phyloP scores from a whole-genome alignment of 2,113 vertebrate genomes.

The Antennarius striatus region DNA sequence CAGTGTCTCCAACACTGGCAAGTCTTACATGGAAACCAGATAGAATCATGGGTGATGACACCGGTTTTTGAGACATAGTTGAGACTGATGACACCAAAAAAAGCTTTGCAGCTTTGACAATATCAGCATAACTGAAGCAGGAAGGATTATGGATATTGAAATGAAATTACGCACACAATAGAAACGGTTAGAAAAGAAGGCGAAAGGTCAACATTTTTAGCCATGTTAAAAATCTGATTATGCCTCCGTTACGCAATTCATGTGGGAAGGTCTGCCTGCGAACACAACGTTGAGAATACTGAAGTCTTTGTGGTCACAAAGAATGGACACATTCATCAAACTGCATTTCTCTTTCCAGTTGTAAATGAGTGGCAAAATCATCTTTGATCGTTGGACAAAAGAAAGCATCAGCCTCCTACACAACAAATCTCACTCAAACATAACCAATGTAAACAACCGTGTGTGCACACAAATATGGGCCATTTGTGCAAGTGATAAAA shows the following conservation, averaged over 20 bases:
- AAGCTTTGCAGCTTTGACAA: background rate
- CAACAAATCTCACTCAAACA: conserved; percentile 20
- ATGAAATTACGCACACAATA: conserved; percentile 35
- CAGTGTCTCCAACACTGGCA: conserved; percentile 5
- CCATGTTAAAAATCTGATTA: conserved; percentile 64
- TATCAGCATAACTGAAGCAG: background rate
- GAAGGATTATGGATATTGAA: conserved; percentile 12
- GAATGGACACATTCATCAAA: conserved; percentile 66
- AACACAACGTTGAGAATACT: conserved; percentile 42
- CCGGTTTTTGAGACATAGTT: background rate
- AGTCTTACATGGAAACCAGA: conserved; percentile 7
- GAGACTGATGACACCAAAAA: background rate
- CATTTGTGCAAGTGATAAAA: background rate
- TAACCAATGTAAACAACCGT: background rate
- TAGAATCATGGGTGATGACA: background rate
- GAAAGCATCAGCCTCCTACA: conserved; percentile 39
- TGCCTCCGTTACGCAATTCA: conserved; percentile 55
- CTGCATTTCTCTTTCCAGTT: conserved; percentile 39
- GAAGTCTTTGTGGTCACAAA: conserved; percentile 47
- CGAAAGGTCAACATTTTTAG: conserved; percentile 51
- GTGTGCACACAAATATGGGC: background rate
- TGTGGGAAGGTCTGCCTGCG: conserved; percentile 66
- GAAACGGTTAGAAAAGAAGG: conserved; percentile 42
- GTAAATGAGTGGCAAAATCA: conserved; percentile 36
- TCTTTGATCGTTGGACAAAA: conserved; percentile 40